These are phyloP conservation scores for Gonioctena quinquepunctata DNA, from an alignment of 1,140 invertebrate genomes.

Conservation along the genomic window DNA sequence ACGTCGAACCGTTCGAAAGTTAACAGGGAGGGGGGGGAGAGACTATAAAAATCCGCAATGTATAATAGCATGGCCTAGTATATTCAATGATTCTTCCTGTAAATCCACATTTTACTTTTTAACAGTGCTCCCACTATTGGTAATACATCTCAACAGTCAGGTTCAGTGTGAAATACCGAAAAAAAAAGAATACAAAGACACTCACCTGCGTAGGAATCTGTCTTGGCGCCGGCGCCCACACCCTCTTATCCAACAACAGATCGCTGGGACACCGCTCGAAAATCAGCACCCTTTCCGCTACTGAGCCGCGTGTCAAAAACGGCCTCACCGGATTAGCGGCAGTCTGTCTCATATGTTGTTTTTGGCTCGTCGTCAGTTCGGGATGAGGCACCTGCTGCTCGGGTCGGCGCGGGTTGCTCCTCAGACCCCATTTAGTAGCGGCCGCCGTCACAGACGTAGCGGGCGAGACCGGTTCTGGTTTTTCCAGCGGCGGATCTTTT, in stretches of 20 bases:
- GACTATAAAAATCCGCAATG: too few species aligned
- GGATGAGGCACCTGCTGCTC: slow-evolving; percentile 54
- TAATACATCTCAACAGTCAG: too few species aligned
- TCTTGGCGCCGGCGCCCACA: slow-evolving; percentile 62
- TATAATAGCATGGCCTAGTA: too few species aligned
- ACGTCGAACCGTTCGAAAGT: too few species aligned
- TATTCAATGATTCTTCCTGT: too few species aligned
- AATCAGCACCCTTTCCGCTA: slow-evolving; percentile 87
- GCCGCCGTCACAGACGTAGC: slow-evolving; percentile 33
- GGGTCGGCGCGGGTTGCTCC: slow-evolving; percentile 43
- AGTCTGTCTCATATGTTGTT: slow-evolving; percentile 63
- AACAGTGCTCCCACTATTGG: too few species aligned
- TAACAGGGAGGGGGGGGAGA: too few species aligned
- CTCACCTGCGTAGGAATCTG: slow-evolving; percentile 66
- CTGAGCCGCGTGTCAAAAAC: slow-evolving; percentile 86
- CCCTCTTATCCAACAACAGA: slow-evolving; percentile 70
- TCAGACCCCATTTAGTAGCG: slow-evolving; percentile 53
- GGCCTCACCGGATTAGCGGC: slow-evolving; percentile 73
- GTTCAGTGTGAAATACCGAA: too few species aligned
- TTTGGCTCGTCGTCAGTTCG: slow-evolving; percentile 68
- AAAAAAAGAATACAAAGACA: background rate
- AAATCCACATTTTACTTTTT: too few species aligned
- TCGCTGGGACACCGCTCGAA: slow-evolving; percentile 90
- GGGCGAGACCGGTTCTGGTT: slow-evolving; percentile 42
- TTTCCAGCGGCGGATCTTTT: slow-evolving; percentile 31